Percentiles rank a stretch among this genome's conserved stretches.
Evolutionary conservation across 2,797 vertebrate species (phyloP).

Genomic region (Cuculus canorus): DNA sequence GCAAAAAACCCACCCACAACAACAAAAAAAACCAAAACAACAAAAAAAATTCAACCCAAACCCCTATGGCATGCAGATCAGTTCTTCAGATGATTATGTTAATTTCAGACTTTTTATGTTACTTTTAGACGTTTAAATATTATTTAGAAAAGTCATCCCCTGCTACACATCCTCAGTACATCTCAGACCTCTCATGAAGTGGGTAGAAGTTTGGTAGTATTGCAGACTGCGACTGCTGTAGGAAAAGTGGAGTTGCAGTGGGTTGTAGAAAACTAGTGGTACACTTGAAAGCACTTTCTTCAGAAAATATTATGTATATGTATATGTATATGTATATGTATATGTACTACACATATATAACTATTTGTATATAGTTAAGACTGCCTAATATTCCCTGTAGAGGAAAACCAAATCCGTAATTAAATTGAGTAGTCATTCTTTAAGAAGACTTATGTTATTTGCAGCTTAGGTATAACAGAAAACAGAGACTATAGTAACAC

Average conservation of each 20-base stretch:
- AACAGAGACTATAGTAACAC: background rate
- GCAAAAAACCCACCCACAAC: background rate
- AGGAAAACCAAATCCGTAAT: constrained; percentile 7
- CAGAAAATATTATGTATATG: background rate
- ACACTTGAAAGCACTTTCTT: background rate
- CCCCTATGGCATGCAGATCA: background rate
- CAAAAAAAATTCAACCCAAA: background rate
- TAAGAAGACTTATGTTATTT: background rate
- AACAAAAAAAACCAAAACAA: background rate
- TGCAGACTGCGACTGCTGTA: background rate
- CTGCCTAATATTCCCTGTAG: background rate
- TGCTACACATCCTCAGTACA: background rate
- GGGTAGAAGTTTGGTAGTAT: background rate
- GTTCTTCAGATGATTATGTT: background rate
- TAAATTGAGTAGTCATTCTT: constrained; percentile 4
- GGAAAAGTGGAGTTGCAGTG: background rate
- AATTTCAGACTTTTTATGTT: too few relatives aligned
- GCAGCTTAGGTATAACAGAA: background rate
- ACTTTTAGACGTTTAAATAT: background rate
- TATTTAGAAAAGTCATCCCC: background rate
- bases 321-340: background rate
- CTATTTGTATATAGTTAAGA: background rate
- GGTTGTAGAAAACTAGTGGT: background rate
- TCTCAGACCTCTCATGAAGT: background rate
- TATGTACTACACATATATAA: too few relatives aligned